A percentile compares a stretch with the other conserved stretches of the same genome.
These are phyloP conservation scores for Micropterix aruncella DNA, from an alignment of 2,888 invertebrate genomes.

Conservation along the genomic window DNA sequence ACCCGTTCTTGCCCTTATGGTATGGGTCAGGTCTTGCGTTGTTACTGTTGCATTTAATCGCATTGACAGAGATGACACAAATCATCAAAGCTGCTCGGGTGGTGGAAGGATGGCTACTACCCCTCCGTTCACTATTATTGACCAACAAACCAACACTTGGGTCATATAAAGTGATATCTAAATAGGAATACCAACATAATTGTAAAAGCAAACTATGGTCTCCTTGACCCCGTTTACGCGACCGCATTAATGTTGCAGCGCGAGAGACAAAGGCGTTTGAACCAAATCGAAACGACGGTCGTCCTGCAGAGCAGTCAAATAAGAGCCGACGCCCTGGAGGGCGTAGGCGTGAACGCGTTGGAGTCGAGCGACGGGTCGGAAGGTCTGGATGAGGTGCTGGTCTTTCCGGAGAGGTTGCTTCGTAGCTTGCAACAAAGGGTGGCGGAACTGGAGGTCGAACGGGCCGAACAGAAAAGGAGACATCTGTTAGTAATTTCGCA, in stretches of 20 bases:
- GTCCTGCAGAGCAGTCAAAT: slow-evolving; percentile 57
- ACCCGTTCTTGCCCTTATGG: too few species aligned
- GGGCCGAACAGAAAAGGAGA: slow-evolving; percentile 41
- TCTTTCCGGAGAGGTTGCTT: slow-evolving; percentile 50
- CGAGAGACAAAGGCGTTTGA: slow-evolving; percentile 62
- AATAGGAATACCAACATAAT: background rate
- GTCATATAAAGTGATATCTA: too few species aligned
- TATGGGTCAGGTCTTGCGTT: too few species aligned
- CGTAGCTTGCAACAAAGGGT: slow-evolving; percentile 44
- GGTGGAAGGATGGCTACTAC: too few species aligned
- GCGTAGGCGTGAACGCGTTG: slow-evolving; percentile 19
- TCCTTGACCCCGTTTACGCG: background rate
- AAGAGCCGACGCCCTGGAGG: slow-evolving; percentile 29
- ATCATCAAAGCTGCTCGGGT: too few species aligned
- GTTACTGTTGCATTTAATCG: too few species aligned
- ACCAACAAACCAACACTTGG: too few species aligned
- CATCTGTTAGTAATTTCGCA: too few species aligned
- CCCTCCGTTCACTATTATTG: too few species aligned
- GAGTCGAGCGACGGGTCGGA: slow-evolving; percentile 16
- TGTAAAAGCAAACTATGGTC: background rate
- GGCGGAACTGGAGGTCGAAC: slow-evolving; percentile 49
- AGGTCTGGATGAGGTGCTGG: slow-evolving; percentile 34
- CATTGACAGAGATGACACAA: too few species aligned
- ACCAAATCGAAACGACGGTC: slow-evolving; percentile 58
- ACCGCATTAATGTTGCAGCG: slow-evolving; percentile 28